phyloP scores from a whole-genome alignment of 2,888 invertebrate species.

The Tachina grossa region DNA sequence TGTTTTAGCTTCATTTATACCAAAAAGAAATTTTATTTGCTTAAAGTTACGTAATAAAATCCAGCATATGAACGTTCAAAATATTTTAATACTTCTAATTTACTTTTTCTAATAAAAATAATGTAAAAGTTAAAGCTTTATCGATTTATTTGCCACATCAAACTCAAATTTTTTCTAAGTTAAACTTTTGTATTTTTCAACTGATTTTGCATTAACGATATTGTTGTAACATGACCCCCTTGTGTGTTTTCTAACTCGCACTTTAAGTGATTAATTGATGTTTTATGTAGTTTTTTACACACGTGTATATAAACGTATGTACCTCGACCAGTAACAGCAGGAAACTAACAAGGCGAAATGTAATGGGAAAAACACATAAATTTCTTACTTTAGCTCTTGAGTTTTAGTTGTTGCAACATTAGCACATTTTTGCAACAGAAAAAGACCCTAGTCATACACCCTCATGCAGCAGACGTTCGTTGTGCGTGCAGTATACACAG shows the following conservation, averaged over 20 bases:
- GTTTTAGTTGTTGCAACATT: constrained; percentile 4
- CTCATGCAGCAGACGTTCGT: background rate
- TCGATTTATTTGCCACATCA: constrained; percentile 21
- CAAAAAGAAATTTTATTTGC: no score
- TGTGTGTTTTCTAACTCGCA: constrained; percentile 34
- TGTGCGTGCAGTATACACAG: no score
- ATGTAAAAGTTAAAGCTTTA: constrained; percentile 5
- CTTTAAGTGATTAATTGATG: constrained; percentile 62
- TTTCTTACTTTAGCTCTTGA: constrained; percentile 16
- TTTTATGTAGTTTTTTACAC: constrained; percentile 56
- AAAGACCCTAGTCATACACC: background rate
- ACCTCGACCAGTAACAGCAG: constrained; percentile 13
- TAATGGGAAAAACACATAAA: background rate
- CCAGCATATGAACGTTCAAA: no score
- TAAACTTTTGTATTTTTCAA: background rate
- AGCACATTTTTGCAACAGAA: background rate
- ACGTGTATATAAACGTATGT: background rate
- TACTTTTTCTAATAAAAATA: background rate
- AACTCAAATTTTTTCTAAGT: background rate
- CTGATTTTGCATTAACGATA: background rate
- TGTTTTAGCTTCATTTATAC: no score
- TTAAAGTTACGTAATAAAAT: no score
- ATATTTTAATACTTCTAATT: background rate
- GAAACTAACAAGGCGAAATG: constrained; percentile 19
- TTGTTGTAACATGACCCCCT: constrained; percentile 25